Evolutionary conservation across 1,140 invertebrate genomes (phyloP).

Genomic region (Drosophila hydei): DNA sequence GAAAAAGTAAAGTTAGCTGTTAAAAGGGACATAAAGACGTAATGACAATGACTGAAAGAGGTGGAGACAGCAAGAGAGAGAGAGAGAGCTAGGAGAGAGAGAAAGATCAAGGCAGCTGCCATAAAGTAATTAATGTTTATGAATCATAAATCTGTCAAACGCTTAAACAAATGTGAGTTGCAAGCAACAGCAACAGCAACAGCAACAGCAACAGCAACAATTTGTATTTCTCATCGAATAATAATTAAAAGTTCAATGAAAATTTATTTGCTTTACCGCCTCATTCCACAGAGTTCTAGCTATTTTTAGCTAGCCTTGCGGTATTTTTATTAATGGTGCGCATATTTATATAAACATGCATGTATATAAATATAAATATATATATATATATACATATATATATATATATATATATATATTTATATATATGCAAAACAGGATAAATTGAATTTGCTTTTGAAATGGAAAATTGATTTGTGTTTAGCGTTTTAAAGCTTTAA

Average conservation of each 20-base stretch:
- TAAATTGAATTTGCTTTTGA: no score
- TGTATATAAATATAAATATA: no score
- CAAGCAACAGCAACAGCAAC: not conserved
- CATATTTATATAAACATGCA: no score
- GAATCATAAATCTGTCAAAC: conserved; percentile 46
- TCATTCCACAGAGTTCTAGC: not conserved
- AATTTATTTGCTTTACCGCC: not conserved
- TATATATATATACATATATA: no score
- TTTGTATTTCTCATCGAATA: not conserved
- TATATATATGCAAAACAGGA: no score
- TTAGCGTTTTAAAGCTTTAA: no score
- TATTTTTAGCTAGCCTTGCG: conserved; percentile 1
- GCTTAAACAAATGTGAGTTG: conserved; percentile 14
- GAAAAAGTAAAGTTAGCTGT: not conserved
- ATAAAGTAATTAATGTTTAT: conserved; percentile 46
- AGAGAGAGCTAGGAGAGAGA: not conserved
- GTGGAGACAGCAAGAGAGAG: not conserved
- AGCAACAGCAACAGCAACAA: not conserved
- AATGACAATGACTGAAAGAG: not conserved
- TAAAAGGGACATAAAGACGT: not conserved
- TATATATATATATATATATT: no score
- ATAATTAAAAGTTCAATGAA: conserved; percentile 6
- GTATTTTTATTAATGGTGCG: conserved; percentile 1
- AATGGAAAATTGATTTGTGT: no score
- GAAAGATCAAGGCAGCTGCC: not conserved